Evolutionary conservation across 2,888 invertebrate species (phyloP).

Genomic region (Drosophila atripex): DNA sequence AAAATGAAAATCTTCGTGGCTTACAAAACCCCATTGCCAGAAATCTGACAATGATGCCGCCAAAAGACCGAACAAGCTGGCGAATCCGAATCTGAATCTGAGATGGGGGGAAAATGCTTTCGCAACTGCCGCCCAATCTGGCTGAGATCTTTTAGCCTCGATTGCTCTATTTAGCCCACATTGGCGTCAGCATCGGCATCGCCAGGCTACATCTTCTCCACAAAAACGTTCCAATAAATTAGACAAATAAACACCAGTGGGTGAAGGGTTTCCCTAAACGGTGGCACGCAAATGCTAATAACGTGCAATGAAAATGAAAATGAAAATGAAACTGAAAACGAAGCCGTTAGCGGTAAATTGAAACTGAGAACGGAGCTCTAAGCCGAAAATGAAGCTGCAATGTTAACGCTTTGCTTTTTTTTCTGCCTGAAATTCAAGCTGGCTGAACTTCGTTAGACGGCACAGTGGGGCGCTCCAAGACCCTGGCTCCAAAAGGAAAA

Average conservation of each 20-base stretch:
- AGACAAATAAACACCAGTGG: constrained; percentile 73
- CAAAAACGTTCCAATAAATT: constrained; percentile 69
- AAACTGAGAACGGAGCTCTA: constrained; percentile 45
- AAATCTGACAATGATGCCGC: constrained; percentile 57
- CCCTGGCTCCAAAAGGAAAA: neutral
- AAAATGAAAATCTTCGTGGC: constrained; percentile 61
- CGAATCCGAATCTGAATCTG: constrained; percentile 22
- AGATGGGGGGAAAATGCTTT: constrained; percentile 57
- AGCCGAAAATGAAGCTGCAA: constrained; percentile 66
- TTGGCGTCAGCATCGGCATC: constrained; percentile 14
- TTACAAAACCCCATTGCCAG: constrained; percentile 67
- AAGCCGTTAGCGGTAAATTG: constrained; percentile 48
- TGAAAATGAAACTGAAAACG: constrained; percentile 38
- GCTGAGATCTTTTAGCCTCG: constrained; percentile 56
- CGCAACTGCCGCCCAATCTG: constrained; percentile 60
- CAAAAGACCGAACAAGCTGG: constrained; percentile 21
- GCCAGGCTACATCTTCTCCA: neutral
- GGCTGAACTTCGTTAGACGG: constrained; percentile 55
- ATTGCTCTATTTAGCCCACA: constrained; percentile 76
- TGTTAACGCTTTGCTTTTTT: constrained; percentile 68
- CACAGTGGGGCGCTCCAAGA: constrained; percentile 48
- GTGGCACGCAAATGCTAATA: constrained; percentile 71
- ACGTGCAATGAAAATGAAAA: constrained; percentile 51
- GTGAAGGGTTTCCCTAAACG: constrained; percentile 74
- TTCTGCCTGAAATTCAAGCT: constrained; percentile 36